Base-by-base conservation (phyloP, 2,797 vertebrate species). In the Cossypha dichroa region DNA sequence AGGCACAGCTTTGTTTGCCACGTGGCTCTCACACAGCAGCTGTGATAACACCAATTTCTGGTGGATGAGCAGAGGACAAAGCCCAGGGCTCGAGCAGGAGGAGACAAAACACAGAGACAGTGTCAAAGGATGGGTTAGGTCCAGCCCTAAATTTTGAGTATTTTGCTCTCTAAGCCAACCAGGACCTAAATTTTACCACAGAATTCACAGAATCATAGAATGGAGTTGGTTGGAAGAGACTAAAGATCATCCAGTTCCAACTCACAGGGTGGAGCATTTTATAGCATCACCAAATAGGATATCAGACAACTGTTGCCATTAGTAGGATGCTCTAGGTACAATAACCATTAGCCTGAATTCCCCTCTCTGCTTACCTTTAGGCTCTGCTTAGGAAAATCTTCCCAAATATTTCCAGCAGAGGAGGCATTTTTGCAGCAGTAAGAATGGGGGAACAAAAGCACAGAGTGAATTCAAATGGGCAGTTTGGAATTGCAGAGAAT, bases 21-120 rank as follows among this genome's bases (percentile, higher is more conserved):
- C 2, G 0, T 3, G 19, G 19, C 9, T 58, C 13, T 23, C 78
- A 29, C 33, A 5, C 23, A 20, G 20, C n/a, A 3, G 14, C 29
- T 18, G 2, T 3, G 22, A 2, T 5, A 26, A 13, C 48, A 29
- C 15, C 7, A 0, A 1, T 13, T 41, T 23, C 41, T 22, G 58
- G 13, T 10, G 26, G 34, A 15, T 2, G 2, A 83, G 4, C 34
- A 7, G 1, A n/a, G 36, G 14, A 17, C 7, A 49, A 69, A 62
- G 10, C 38, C 31, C 11, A 6, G 1, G 5, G 45, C 29, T 88
- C 0, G 0, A 76, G 26, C 36, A 78, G 23, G 51, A 88, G 25
- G 25, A 59, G 25, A 54, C 14, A 67, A 75, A 88, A 48, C 2
- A 40, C 49, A 90, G 25, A 76, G 41, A 13, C 8, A 31, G 2